Percentiles rank a stretch among this genome's conserved stretches.
Evolutionary conservation across 2,797 vertebrate genomes (phyloP).

Genomic region (Tarsius wallacei): DNA sequence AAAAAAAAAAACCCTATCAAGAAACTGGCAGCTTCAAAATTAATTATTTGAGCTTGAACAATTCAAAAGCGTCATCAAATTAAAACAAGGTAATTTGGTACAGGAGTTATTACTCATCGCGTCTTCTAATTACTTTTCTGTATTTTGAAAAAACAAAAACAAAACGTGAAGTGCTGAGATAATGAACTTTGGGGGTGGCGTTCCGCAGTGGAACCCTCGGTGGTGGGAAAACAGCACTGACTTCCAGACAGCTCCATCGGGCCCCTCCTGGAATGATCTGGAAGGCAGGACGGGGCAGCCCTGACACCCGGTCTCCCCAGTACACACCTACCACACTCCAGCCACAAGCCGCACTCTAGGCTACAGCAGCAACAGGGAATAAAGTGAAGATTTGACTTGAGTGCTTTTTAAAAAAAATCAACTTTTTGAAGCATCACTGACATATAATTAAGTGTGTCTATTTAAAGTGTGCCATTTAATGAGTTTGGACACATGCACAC

Average conservation of each 20-base stretch:
- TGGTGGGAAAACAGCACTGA: conserved; percentile 60
- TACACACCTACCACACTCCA: neutral
- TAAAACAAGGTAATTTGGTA: conserved; percentile 80
- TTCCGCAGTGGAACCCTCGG: conserved; percentile 43
- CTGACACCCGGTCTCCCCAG: neutral
- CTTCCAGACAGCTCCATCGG: conserved; percentile 19
- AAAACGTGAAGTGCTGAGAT: conserved; percentile 75
- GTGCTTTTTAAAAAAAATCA: neutral
- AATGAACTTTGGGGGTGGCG: conserved; percentile 72
- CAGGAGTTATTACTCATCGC: conserved; percentile 77
- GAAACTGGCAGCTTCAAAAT: conserved; percentile 81
- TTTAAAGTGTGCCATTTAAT: neutral
- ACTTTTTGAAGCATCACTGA: neutral
- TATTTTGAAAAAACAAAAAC: conserved; percentile 85
- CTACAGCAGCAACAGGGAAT: neutral
- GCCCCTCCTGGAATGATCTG: conserved; percentile 42
- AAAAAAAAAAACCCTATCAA: conserved; percentile 72
- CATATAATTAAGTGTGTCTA: neutral
- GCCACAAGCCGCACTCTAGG: no score
- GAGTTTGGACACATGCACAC: neutral
- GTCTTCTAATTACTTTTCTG: conserved; percentile 86
- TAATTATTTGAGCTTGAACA: conserved; percentile 82
- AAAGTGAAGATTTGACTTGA: neutral
- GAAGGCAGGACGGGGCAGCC: neutral
- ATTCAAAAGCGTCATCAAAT: conserved; percentile 84